These are phyloP conservation scores for Lamellibrachia columna DNA, from an alignment of 2,888 invertebrate genomes.

Conservation along the genomic window DNA sequence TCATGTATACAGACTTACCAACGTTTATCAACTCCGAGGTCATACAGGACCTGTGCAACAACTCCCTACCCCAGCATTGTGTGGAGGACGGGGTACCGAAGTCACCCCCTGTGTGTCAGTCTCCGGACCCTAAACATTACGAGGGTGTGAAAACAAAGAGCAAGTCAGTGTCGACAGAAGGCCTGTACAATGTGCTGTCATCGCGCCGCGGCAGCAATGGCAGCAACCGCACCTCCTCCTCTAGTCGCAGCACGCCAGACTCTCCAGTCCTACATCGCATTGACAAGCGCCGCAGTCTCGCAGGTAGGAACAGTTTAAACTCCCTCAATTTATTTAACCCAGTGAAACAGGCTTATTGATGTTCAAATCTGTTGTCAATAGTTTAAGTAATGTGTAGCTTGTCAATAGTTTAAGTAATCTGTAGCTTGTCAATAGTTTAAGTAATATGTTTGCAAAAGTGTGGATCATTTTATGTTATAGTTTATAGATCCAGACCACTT, in stretches of 20 bases:
- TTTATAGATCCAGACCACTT: too few species aligned
- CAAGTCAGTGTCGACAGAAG: slow-evolving; percentile 4
- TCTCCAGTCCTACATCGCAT: background rate
- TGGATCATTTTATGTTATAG: too few species aligned
- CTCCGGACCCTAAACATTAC: background rate
- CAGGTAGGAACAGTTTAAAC: background rate
- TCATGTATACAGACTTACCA: background rate
- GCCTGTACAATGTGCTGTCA: background rate
- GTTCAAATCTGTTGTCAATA: too few species aligned
- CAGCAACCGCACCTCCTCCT: background rate
- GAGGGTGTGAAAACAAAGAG: background rate
- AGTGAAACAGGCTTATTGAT: too few species aligned
- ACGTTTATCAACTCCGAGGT: background rate
- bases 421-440: too few species aligned
- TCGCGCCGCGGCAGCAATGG: background rate
- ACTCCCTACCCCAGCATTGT: background rate
- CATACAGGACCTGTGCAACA: background rate
- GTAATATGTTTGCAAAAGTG: too few species aligned
- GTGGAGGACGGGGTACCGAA: background rate
- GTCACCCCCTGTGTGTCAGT: background rate
- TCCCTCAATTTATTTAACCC: too few species aligned
- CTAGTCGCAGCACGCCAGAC: background rate
- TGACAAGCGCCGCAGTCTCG: background rate
- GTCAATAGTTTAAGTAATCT: too few species aligned
- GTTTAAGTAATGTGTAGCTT: too few species aligned